A percentile compares a stretch with the other conserved stretches of the same genome.
These are phyloP conservation scores for Crossoptilon crossoptilon DNA, from an alignment of 2,797 vertebrate species.

Conservation along the genomic window DNA sequence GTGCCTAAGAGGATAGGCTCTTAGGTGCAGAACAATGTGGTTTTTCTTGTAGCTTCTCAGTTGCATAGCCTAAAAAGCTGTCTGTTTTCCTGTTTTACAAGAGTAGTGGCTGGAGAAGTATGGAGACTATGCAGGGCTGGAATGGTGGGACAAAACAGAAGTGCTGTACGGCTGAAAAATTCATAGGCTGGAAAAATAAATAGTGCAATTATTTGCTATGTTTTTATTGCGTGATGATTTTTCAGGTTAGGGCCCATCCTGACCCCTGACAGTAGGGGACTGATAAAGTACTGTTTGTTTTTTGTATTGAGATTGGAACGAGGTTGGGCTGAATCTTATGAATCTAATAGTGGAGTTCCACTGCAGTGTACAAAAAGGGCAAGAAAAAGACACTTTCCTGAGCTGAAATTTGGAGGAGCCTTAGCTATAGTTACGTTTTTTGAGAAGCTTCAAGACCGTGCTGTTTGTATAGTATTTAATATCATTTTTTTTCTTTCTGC, in stretches of 20 bases:
- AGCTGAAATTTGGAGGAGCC: not conserved
- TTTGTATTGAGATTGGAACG: not conserved
- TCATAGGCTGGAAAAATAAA: conserved; percentile 7
- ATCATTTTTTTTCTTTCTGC: not conserved
- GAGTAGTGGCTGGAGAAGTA: conserved; percentile 4
- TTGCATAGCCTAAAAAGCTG: not conserved
- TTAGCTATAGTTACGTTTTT: not conserved
- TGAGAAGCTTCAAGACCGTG: not conserved
- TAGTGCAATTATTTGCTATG: not conserved
- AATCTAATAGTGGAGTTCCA: not conserved
- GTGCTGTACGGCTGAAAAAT: not conserved
- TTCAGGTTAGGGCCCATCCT: not conserved
- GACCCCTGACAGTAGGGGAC: not conserved
- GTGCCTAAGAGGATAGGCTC: not conserved
- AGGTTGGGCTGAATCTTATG: not conserved
- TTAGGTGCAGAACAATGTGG: conserved; percentile 20
- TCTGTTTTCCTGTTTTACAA: conserved; percentile 15
- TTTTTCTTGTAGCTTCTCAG: conserved; percentile 50
- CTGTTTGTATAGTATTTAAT: not conserved
- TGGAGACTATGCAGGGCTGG: conserved; percentile 18
- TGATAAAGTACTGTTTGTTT: not conserved
- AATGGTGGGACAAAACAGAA: not conserved
- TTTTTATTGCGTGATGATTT: conserved; percentile 15
- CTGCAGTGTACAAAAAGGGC: not conserved
- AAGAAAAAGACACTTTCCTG: accelerated